Base-by-base conservation (phyloP, 1,140 invertebrate genomes). In the Neodiprion virginianus region DNA sequence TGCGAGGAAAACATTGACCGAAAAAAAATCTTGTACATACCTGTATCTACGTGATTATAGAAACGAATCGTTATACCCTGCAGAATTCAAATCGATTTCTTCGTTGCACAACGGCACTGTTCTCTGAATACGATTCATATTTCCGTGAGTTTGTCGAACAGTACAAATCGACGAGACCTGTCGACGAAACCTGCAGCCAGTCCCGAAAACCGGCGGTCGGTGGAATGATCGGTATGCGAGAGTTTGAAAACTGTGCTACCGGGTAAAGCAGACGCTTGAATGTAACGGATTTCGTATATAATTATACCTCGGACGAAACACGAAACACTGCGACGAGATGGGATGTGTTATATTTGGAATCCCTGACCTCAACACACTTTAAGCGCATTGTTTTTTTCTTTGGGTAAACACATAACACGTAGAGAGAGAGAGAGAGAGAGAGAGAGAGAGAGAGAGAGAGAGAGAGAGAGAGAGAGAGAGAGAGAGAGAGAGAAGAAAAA, bases 401-500 rank as follows among this genome's bases (percentile, higher is more conserved):
- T 40, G 28, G 28, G 5, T 40, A 40, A 40, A 40, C 28, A 40
- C 28, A 5, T 40, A 40, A 40, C 28, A 40, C 28, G 28, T 1
- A 74, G 61, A 74, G n/a, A 67, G 28, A 49, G 8, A 74, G 61
- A 74, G n/a, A 67, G 28, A 48, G 7, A 74, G 61, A 74, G n/a
- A 67, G 28, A n/a, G 61, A 74, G n/a, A 74, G 61, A 74, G n/a
- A 67, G 28, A 49, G 8, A 74, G 61, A 74, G n/a, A 74, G 61
- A 74, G n/a, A 67, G 28, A 49, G 8, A 74, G 61, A 74, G n/a
- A 74, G 61, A 74, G n/a, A 67, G 28, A 49, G 8, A 74, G 61
- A 74, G n/a, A 49, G 70, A 47, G 8, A 74, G 61, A 74, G n/a
- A 67, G 28, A 49, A 40, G 9, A 48, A 49, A 66, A 49, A 17